Evolutionary conservation across 2,797 vertebrate genomes (phyloP).

Genomic region (Orientallactaga sibirica): DNA sequence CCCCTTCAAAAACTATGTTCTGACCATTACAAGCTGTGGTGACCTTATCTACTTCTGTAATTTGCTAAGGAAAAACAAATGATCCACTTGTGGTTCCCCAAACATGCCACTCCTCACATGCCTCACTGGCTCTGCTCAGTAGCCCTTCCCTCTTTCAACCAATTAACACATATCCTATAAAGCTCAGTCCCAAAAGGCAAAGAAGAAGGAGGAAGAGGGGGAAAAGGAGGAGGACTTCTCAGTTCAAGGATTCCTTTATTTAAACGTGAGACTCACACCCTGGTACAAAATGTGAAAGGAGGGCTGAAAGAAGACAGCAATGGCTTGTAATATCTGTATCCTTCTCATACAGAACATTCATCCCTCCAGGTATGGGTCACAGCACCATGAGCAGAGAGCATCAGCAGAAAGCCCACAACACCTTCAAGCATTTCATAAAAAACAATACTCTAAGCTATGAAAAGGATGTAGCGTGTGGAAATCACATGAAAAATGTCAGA

Average conservation of each 20-base stretch:
- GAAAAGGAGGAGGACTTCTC: background rate
- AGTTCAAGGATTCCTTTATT: background rate
- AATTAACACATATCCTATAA: background rate
- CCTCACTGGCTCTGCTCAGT: background rate
- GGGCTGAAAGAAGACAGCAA: background rate
- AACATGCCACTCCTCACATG: background rate
- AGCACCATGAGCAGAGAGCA: background rate
- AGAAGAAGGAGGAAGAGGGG: background rate
- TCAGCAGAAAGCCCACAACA: background rate
- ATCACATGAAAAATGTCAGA: background rate
- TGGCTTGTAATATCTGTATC: background rate
- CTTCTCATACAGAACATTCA: background rate
- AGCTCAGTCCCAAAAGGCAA: background rate
- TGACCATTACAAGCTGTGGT: background rate
- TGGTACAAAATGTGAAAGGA: background rate
- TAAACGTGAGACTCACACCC: slow-evolving; percentile 25
- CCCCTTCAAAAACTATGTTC: background rate
- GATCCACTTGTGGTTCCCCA: background rate
- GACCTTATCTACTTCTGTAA: background rate
- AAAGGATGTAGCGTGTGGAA: background rate
- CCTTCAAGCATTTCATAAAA: background rate
- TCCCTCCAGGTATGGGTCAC: background rate
- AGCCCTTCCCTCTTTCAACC: background rate
- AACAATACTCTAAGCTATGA: background rate
- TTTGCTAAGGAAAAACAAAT: background rate